phyloP scores from a whole-genome alignment of 2,113 vertebrate species.

The Ptilonorhynchus violaceus region DNA sequence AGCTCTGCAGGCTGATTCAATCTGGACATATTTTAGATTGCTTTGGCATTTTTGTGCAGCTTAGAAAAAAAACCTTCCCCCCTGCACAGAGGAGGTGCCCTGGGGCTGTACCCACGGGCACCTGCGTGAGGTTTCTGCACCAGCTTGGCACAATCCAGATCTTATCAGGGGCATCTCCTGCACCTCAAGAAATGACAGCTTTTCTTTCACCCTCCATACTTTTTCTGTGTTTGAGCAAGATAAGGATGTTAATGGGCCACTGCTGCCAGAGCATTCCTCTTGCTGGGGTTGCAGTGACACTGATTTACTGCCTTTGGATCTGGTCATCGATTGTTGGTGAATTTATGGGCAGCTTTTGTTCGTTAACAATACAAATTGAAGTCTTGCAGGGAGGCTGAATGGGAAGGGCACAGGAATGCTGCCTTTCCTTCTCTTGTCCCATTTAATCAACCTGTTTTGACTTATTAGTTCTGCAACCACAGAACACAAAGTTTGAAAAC shows the following conservation, averaged over 20 bases:
- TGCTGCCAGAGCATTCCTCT: slow-evolving; percentile 8
- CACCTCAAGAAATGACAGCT: neutral
- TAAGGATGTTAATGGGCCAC: slow-evolving; percentile 46
- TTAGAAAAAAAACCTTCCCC: neutral
- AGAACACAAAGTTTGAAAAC: neutral
- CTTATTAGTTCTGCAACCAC: neutral
- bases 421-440: neutral
- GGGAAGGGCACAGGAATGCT: neutral
- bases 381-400: neutral
- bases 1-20: neutral
- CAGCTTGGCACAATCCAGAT: neutral
- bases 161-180: neutral
- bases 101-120: neutral
- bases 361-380: neutral
- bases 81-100: neutral
- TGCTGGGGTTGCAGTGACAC: neutral
- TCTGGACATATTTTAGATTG: neutral
- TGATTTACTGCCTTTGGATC: neutral
- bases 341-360: slow-evolving; percentile 39
- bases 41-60: neutral
- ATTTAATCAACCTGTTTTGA: neutral
- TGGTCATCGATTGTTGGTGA: neutral
- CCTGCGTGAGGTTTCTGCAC: neutral
- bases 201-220: neutral
- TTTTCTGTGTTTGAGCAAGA: neutral